Conservation (phyloP, 2,113 vertebrate genomes). For the Quiscalus mexicanus region DNA sequence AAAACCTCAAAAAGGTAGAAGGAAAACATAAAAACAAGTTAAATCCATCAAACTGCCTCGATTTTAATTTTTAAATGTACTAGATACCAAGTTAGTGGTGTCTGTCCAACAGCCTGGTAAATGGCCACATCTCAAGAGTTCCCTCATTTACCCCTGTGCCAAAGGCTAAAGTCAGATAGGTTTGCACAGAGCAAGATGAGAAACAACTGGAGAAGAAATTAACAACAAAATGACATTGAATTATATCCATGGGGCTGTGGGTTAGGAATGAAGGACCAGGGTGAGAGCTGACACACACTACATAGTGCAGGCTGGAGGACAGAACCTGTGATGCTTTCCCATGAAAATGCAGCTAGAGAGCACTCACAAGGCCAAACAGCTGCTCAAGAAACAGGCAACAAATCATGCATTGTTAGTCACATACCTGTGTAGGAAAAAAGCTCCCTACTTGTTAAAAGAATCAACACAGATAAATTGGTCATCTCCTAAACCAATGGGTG, state of each 20-base stretch:
- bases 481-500: not conserved
- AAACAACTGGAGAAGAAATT: not conserved
- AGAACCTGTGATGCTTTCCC: not conserved
- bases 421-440: not conserved
- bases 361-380: not conserved
- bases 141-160: not conserved
- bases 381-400: not conserved
- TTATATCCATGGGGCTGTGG: not conserved
- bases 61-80: not conserved
- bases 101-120: not conserved
- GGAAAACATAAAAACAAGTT: not conserved
- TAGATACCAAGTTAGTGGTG: not conserved
- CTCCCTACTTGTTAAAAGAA: not conserved
- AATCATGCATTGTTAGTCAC: not conserved
- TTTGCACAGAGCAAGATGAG: not conserved
- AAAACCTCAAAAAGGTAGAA: not conserved
- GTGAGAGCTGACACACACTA: not conserved
- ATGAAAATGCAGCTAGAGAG: not conserved
- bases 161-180: not conserved
- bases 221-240: not conserved
- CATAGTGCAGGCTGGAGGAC: not conserved
- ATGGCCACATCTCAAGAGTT: not conserved
- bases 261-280: not conserved
- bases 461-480: not conserved
- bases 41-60: not conserved